Base-by-base conservation (phyloP, 1,140 invertebrate genomes). In the Aplysia californica region DNA sequence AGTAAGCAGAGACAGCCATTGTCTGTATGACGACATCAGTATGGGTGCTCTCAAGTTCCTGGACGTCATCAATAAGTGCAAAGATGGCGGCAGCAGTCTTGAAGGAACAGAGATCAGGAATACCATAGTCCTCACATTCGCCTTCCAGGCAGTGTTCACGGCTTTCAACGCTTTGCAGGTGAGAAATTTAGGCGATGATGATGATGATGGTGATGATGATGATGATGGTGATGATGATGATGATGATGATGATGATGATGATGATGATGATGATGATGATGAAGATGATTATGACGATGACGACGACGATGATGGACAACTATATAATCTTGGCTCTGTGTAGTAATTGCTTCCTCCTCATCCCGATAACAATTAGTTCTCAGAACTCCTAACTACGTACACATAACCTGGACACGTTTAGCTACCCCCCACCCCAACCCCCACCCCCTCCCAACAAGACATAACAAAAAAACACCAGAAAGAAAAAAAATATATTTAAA, bases 131-230 rank as follows among this genome's bases (percentile, higher is more conserved):
- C n/a, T 80, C 1, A 73, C 76, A 2, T 35, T 78, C 5, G 55
- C 79, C n/a, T 81, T 81, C 39, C 68, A 76, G 50, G 36, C 79
- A 20, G 67, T 84, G 23, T 84, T 81, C 77, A 81, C 79, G 5
- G 79, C 81, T 4, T 78, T 78, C 33, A 65, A 80, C 39, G 76
- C 81, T 2, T 64, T 81, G 35, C 77, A 79, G 68, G 77, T 79
- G 23, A 61, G 61, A 18, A 20, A 39, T 3, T 65, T 6, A 26
- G 21, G n/a, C 5, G 6, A 15, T 67, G 18, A 26, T 15, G 18
- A 26, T 6, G 18, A 6, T 26, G 10, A 18, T 61, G 10, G 58
- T 26, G 6, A 26, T 26, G 10, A 26, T 26, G 10, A 6, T 61
- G 18, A 61, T 61, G 6, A 21, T 61, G 26, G 10, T 61, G 18